These are phyloP conservation scores for Caerostris extrusa DNA, from an alignment of 1,140 invertebrate species.

Conservation along the genomic window DNA sequence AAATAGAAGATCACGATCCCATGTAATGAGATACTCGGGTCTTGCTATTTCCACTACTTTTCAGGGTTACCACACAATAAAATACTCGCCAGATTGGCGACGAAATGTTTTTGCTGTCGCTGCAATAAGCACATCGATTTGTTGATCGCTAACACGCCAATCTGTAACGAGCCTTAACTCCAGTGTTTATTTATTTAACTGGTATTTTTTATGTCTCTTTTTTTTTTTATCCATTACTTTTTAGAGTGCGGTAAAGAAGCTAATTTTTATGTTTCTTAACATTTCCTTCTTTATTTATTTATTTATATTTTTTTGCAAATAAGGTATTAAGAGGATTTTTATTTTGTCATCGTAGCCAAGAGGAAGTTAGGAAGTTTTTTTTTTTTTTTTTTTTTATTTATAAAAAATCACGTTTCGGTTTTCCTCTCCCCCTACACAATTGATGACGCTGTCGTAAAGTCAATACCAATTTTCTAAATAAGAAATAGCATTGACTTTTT, in stretches of 20 bases:
- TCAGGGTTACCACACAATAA: constrained; percentile 38
- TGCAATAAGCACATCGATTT: neutral
- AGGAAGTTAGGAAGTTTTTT: neutral
- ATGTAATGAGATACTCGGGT: constrained; percentile 68
- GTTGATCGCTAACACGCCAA: constrained; percentile 6
- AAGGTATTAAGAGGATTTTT: constrained; percentile 24
- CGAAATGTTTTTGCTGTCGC: neutral
- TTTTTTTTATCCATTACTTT: neutral
- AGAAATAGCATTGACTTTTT: constrained; percentile 16
- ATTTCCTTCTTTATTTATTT: constrained; percentile 23
- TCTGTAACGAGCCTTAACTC: constrained; percentile 10
- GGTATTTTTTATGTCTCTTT: neutral
- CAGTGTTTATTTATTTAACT: neutral
- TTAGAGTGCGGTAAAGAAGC: neutral
- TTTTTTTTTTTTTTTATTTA: no score
- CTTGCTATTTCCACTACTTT: constrained; percentile 58
- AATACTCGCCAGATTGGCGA: constrained; percentile 52
- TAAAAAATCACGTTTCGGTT: neutral
- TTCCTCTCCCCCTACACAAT: constrained; percentile 15
- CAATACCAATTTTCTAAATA: constrained; percentile 68
- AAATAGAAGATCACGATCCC: constrained; percentile 72
- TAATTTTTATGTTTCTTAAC: constrained; percentile 12
- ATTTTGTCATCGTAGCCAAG: neutral
- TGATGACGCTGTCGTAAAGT: constrained; percentile 40
- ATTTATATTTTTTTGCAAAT: constrained; percentile 59